Percentiles rank a stretch among this genome's conserved stretches.
Evolutionary conservation across 2,113 vertebrate species (phyloP).

Genomic region (Apodemus sylvaticus): DNA sequence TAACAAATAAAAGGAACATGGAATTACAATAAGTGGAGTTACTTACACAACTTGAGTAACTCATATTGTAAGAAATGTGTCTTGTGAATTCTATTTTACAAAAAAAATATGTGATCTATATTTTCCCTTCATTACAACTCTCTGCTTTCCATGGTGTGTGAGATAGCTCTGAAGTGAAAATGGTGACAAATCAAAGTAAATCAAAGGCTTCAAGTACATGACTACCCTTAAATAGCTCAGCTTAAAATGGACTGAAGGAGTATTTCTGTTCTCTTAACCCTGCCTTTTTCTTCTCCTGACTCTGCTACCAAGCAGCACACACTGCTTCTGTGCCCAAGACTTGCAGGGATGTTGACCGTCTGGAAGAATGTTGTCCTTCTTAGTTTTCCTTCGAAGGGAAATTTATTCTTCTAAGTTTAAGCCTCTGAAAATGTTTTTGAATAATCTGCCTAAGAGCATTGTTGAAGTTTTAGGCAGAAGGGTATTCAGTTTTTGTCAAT

Average conservation of each 20-base stretch:
- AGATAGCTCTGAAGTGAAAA: neutral
- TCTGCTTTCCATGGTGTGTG: no score
- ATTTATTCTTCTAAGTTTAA: neutral
- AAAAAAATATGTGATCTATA: neutral
- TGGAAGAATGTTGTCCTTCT: neutral
- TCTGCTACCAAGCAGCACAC: neutral
- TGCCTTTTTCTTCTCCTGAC: neutral
- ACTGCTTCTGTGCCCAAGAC: accelerated
- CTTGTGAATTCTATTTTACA: neutral
- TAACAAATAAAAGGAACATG: neutral
- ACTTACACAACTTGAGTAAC: neutral
- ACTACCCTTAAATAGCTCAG: neutral
- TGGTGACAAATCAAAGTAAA: neutral
- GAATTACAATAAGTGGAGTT: neutral
- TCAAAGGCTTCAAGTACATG: neutral
- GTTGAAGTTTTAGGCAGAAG: neutral
- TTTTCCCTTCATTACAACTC: neutral
- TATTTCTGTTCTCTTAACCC: neutral
- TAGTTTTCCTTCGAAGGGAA: neutral
- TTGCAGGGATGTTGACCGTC: no score
- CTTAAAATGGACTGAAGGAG: neutral
- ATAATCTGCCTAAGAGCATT: neutral
- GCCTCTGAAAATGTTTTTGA: neutral
- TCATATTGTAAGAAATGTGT: neutral
- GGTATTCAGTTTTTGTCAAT: neutral